phyloP scores from a whole-genome alignment of 2,113 vertebrate species.

The Trogon melanurus region DNA sequence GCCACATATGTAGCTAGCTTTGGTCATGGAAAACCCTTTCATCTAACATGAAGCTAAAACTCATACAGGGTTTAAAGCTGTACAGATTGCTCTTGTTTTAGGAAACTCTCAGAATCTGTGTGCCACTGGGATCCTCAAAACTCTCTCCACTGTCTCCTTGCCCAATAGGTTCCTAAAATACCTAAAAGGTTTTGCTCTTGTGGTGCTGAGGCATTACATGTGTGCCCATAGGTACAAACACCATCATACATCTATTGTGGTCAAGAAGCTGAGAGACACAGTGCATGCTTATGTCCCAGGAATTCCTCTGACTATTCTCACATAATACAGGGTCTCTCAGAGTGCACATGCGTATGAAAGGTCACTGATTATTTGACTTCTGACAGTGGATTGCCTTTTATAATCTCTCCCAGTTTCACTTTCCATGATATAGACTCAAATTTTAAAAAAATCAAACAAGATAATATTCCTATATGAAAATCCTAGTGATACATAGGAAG shows the following conservation, averaged over 20 bases:
- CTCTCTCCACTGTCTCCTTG: not conserved
- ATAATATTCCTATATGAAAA: not conserved
- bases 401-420: not conserved
- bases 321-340: not conserved
- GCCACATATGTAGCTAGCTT: not conserved
- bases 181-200: not conserved
- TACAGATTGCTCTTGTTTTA: not conserved
- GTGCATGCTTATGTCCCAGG: accelerated
- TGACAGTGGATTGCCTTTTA: not conserved
- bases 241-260: not conserved
- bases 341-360: not conserved
- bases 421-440: not conserved
- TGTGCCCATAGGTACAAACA: not conserved
- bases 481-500: not conserved
- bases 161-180: not conserved
- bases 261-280: not conserved
- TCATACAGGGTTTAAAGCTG: not conserved
- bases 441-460: not conserved
- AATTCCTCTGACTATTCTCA: not conserved
- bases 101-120: not conserved
- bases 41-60: not conserved
- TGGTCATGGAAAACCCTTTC: not conserved
- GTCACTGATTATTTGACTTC: not conserved
- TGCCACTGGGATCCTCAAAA: not conserved
- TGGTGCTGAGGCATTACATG: not conserved